These are phyloP conservation scores for Tarsius wallacei DNA, from an alignment of 2,797 vertebrate genomes.

Conservation along the genomic window DNA sequence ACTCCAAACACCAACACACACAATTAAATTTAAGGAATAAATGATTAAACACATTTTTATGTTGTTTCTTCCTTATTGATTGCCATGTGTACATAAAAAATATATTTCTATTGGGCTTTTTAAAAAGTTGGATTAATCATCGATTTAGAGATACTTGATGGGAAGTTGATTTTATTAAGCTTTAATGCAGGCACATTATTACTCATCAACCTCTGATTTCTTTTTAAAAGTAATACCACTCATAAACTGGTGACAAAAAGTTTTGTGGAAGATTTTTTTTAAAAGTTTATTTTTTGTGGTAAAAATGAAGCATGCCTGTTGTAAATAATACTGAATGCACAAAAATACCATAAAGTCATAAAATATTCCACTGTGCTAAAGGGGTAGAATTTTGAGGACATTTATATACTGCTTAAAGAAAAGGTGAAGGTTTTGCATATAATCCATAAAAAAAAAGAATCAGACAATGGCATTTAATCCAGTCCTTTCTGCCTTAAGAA, in stretches of 20 bases:
- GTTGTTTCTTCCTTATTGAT: slow-evolving; percentile 26
- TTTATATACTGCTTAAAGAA: not conserved
- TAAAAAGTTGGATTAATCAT: slow-evolving; percentile 22
- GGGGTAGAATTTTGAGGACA: not conserved
- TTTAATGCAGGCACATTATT: slow-evolving; percentile 26
- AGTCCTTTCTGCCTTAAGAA: not conserved
- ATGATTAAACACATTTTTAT: slow-evolving; percentile 59
- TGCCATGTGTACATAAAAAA: not conserved
- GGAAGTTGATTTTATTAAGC: not conserved
- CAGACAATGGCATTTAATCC: not conserved
- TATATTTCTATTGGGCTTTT: not conserved
- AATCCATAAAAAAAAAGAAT: not conserved
- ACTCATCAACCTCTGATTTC: not conserved
- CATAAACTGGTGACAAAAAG: not conserved
- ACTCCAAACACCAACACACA: slow-evolving; percentile 58
- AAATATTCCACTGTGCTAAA: not conserved
- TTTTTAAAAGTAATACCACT: slow-evolving; percentile 22
- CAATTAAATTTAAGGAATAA: slow-evolving; percentile 57
- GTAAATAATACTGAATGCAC: not conserved
- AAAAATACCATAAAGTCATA: not conserved
- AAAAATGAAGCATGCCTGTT: not conserved
- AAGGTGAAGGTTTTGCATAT: slow-evolving; percentile 12
- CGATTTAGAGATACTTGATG: not conserved
- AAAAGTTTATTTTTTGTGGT: not conserved
- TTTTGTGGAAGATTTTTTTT: not conserved